A percentile compares a stretch with the other conserved stretches of the same genome.
These are phyloP conservation scores for Limulus polyphemus DNA, from an alignment of 2,888 invertebrate species.

Conservation along the genomic window DNA sequence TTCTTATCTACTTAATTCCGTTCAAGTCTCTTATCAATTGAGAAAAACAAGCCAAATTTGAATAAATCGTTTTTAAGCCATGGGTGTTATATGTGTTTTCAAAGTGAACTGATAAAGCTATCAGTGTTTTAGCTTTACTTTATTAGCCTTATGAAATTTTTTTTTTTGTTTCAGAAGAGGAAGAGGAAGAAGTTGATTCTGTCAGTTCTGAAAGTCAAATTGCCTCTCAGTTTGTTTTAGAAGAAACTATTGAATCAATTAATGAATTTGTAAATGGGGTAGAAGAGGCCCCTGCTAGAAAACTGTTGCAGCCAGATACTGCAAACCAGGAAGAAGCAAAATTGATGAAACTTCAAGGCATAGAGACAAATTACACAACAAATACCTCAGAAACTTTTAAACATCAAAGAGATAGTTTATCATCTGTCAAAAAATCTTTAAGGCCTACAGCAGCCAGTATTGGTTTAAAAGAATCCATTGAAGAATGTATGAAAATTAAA, in stretches of 20 bases:
- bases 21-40: too few species aligned
- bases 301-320: not conserved
- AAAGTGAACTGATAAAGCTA: too few species aligned
- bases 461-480: constrained; percentile 51
- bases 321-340: constrained; percentile 4
- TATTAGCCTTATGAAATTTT: too few species aligned
- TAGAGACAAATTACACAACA: constrained; percentile 4
- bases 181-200: too few species aligned
- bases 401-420: not conserved
- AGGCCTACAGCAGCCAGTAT: constrained; percentile 53
- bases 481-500: constrained; percentile 35
- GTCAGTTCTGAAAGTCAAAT: constrained; percentile 35
- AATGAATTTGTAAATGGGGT: constrained; percentile 34
- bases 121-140: too few species aligned
- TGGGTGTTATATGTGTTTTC: too few species aligned
- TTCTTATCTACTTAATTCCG: too few species aligned
- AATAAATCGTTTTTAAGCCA: too few species aligned
- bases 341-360: constrained; percentile 5
- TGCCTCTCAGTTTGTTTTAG: constrained; percentile 39
- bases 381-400: constrained; percentile 1
- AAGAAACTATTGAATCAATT: constrained; percentile 41
- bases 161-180: too few species aligned
- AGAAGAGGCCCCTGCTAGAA: not conserved
- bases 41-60: too few species aligned
- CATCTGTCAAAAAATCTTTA: constrained; percentile 8